Evolutionary conservation across 1,140 invertebrate genomes (phyloP), one percentile per base, ranked within the genome.

Genomic region (Phenacoccus solenopsis): DNA sequence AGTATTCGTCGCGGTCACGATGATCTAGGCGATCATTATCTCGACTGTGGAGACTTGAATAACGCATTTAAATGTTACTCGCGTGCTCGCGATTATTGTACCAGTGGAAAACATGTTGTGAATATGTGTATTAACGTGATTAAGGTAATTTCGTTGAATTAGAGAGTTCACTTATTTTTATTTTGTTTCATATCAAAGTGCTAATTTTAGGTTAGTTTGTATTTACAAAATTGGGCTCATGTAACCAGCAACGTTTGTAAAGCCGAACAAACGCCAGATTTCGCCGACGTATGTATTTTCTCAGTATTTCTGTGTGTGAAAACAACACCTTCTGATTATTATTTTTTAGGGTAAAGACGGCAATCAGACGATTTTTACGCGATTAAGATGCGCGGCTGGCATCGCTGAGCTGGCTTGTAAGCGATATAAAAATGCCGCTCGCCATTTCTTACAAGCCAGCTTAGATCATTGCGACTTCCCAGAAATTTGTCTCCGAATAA

Each of bases 1-100:
- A 91, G 90, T 74, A 94, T 94, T 76, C 81, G 96, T 75, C 85
- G 96, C 76, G 96, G 96, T 28, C 93, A 98, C 80, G 95, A 99
- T 80, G 96, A 99, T 79, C 81, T 99, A 22, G 97, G 96, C n/a
- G 94, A 98, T 78, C 96, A 98, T 78, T 98, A 98, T 79, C 82
- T 99, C 16, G 94, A 96, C 75, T 97, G 93, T 80, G 97, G 96
- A 21, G 96, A 99, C 81, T 81, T 98, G 0, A 90, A 88, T 30
- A 98, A 98, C 83, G 97, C 97, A n/a, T 79, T 99, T 0, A 98
- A 98, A 80, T 97, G 96, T 79, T 99, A 97, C 78, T 96, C 94
- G 3, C 84, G 96, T 76, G 95, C 96, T 24, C 83, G 97, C 73
- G 97, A 99, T 80, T 99, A 99, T 80, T 99, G 96, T 78, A 99